Percentiles rank a stretch among this genome's conserved stretches.
Evolutionary conservation across 2,888 invertebrate species (phyloP).

Genomic region (Lepidochrysops patricia): DNA sequence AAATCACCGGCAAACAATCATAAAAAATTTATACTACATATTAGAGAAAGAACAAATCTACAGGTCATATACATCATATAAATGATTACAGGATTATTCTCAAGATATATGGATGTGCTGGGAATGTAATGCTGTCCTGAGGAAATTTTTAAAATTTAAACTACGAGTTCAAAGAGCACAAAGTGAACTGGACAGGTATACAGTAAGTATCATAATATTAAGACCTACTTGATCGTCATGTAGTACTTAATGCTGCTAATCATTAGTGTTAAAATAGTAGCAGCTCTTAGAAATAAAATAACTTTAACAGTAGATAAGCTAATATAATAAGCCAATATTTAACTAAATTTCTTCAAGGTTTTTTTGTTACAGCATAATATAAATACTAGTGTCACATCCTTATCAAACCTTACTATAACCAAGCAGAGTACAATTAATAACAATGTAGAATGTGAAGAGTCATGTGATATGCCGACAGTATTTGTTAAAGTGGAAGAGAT

Average conservation of each 20-base stretch:
- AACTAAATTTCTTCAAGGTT: not conserved
- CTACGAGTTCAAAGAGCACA: slow-evolving; percentile 36
- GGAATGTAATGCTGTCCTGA: slow-evolving; percentile 39
- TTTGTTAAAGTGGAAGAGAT: slow-evolving; percentile 1
- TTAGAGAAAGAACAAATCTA: too few relatives aligned
- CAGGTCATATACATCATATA: too few relatives aligned
- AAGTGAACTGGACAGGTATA: slow-evolving; percentile 26
- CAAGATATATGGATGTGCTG: slow-evolving; percentile 34
- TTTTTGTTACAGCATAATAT: not conserved
- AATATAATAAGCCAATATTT: not conserved
- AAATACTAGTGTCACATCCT: not conserved
- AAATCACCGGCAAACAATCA: too few relatives aligned
- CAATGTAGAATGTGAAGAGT: not conserved
- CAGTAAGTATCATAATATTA: slow-evolving; percentile 32
- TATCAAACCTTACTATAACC: not conserved
- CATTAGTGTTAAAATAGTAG: too few relatives aligned
- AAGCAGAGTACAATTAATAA: not conserved
- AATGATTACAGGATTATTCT: slow-evolving; percentile 24
- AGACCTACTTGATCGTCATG: too few relatives aligned
- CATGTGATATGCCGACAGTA: not conserved
- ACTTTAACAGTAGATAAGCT: too few relatives aligned
- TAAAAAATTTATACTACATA: too few relatives aligned
- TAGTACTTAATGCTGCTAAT: not conserved
- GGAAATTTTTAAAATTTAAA: slow-evolving; percentile 31
- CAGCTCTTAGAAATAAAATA: too few relatives aligned